Evolutionary conservation across 2,113 vertebrate species (phyloP), one percentile per base, ranked within the genome.

Genomic region (Ochotona princeps): DNA sequence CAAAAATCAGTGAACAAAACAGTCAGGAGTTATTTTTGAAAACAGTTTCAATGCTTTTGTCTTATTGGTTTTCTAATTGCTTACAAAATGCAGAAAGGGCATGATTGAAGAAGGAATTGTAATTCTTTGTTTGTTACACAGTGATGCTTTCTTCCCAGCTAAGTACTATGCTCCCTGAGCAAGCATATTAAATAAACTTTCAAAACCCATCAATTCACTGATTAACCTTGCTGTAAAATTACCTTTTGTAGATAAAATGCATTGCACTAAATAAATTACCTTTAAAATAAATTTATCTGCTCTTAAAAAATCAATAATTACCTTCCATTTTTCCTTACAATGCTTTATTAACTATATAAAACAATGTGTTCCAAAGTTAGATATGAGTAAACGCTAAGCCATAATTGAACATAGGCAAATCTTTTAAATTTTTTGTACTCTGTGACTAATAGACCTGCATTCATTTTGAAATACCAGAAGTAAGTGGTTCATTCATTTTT

Each of bases 401-500:
- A 2, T 94, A 96, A 97, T 76, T 93, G 69, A 88, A 76, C 4
- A 3, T 83, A 90, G 30, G 65, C 78, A 92, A 76, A 83, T 83
- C 92, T 96, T 95, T 90, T 83, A 97, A 95, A 96, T 96, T 92
- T 96, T 75, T 83, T 74, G 67, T 91, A 8, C 78, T 93, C 86
- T 85, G 96, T 97, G 96, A 97, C 95, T 96, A 98, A 97, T 92
- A 96, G 54, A 97, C 76, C 63, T 91, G 35, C 94, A 97, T 97
- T 98, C 94, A 80, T 97, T 98, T 96, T 97, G 95, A 98, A 97
- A 97, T 96, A 98, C 96, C 85, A 89, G 76, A 97, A 97, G 74
- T 96, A 97, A 97, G 96, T 61, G 95, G 94, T 89, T 98, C 97
- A 98, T 98, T 98, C 97, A 97, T 98, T 98, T 98, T 97, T 98